Evolutionary conservation across 2,113 vertebrate genomes (phyloP).

Genomic region (Menura novaehollandiae): DNA sequence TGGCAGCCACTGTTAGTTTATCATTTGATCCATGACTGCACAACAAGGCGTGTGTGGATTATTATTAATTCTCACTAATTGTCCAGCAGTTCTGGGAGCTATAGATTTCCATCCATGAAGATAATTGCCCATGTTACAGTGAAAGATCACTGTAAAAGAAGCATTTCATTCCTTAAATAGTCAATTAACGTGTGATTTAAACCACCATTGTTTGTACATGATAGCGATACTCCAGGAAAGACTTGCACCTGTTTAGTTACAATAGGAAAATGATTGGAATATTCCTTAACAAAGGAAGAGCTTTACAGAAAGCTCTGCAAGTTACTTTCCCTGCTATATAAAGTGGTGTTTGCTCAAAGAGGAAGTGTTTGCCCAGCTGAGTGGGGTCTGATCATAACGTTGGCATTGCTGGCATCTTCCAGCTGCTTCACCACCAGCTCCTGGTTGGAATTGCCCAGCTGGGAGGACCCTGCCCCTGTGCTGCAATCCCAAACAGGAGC

Average conservation of each 20-base stretch:
- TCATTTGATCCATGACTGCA: background rate
- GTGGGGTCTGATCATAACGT: background rate
- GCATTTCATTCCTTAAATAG: background rate
- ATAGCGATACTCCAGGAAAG: background rate
- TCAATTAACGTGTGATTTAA: constrained; percentile 1
- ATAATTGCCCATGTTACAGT: background rate
- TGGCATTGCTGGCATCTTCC: background rate
- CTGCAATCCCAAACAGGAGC: background rate
- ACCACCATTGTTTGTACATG: background rate
- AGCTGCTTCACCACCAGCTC: background rate
- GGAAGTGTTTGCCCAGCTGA: background rate
- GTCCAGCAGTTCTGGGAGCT: background rate
- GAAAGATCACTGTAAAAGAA: background rate
- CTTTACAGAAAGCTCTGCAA: background rate
- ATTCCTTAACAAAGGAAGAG: background rate
- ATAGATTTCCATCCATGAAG: background rate
- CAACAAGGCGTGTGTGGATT: background rate
- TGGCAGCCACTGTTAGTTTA: background rate
- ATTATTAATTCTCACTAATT: constrained; percentile 21
- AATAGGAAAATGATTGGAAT: background rate
- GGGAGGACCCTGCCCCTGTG: background rate
- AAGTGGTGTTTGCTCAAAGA: background rate
- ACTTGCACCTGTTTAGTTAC: background rate
- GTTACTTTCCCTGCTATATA: rapidly evolving
- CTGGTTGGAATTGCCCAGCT: rapidly evolving